A percentile compares a stretch with the other conserved stretches of the same genome.
phyloP scores from a whole-genome alignment of 2,888 invertebrate species.

The Eupithecia exiguata region DNA sequence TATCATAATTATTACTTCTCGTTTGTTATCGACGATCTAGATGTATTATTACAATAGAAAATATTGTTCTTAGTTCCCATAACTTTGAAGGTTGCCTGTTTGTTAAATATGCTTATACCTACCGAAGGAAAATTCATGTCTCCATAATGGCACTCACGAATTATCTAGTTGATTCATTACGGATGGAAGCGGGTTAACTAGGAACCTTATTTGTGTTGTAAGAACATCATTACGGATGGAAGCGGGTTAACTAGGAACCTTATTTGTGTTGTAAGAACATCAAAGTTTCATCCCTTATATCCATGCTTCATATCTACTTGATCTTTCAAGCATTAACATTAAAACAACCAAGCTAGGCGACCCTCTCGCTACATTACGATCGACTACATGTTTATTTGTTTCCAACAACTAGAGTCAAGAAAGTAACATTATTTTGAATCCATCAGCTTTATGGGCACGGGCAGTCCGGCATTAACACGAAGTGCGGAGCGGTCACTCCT shows the following conservation, averaged over 20 bases:
- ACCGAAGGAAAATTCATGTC: neutral
- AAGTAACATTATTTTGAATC: neutral
- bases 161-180: too few species aligned
- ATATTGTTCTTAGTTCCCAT: conserved; percentile 31
- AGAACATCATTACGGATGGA: too few species aligned
- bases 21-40: conserved; percentile 29
- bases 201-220: too few species aligned
- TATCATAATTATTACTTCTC: conserved; percentile 30
- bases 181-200: too few species aligned
- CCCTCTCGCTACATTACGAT: neutral
- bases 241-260: too few species aligned
- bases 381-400: neutral
- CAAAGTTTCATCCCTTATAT: too few species aligned
- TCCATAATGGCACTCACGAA: neutral
- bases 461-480: conserved; percentile 14
- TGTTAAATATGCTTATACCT: neutral
- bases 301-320: too few species aligned
- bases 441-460: conserved; percentile 23
- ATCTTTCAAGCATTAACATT: neutral
- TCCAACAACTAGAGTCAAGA: neutral
- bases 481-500: conserved; percentile 39
- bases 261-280: too few species aligned
- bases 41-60: conserved; percentile 27
- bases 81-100: conserved; percentile 29
- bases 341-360: neutral